Base-by-base conservation (phyloP, 2,797 vertebrate species). In the Cercopithecus mitis region DNA sequence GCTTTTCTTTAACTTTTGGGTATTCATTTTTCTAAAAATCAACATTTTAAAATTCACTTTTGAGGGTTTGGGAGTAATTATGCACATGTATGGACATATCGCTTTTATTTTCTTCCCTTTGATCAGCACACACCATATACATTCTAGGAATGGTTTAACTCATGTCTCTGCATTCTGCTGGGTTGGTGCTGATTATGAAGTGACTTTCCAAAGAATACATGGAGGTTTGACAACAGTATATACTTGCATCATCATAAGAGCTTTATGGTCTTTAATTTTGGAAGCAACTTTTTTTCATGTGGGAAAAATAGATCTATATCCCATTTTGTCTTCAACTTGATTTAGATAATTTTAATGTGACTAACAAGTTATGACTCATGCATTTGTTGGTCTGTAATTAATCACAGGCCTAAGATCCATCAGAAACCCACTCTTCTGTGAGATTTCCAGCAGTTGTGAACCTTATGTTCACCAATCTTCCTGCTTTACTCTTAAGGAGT, bases 321-420 rank as follows among this genome's bases (percentile, higher is more conserved):
- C 86, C 72, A 61, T 93, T 97, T 95, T 96, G 93, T 96, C 96
- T 97, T 97, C 90, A 83, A 61, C 92, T 96, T 86, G 91, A 85
- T 91, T 94, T 93, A 97, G 91, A 72, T 79, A 75, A 75, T 87
- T 96, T 93, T 92, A 73, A 88, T 92, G 88, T 97, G 97, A 98
- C 92, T 98, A 98, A 97, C 50, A 82, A 92, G 81, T 72, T 88
- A 92, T 97, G 97, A 98, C 88, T 98, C 97, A 97, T 85, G 50
- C 36, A 41, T 86, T 45, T 94, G 73, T 93, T 82, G 79, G 57
- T 95, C 67, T 97, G 79, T 96, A 98, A 95, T 97, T 97, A 97
- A 97, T 95, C 85, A 91, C 17, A 83, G n/a, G 55, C 92, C 77
- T 92, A 61, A 95, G 61, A 88, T 64, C 79, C 76, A 79, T 97